Percentiles rank a stretch among this genome's conserved stretches.
Conservation (phyloP, 2,113 vertebrate species). For the Harpagus bidentatus region DNA sequence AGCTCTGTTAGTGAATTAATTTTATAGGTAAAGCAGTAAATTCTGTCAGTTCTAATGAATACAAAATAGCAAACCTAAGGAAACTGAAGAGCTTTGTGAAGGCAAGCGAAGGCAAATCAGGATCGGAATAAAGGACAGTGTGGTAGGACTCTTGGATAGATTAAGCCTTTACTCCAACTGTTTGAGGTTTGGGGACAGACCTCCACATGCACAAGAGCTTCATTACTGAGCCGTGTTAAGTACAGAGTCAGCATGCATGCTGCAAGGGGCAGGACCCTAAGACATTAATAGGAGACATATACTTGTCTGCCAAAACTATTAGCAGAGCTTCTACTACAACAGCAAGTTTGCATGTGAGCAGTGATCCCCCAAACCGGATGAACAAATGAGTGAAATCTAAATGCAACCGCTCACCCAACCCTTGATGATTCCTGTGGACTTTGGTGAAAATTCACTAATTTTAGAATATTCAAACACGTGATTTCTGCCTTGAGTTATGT, state of each 20-base stretch:
- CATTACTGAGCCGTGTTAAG: not conserved
- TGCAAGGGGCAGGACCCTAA: not conserved
- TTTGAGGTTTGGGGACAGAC: not conserved
- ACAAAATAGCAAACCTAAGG: not conserved
- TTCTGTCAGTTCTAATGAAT: not conserved
- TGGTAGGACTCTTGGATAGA: not conserved
- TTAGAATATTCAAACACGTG: not conserved
- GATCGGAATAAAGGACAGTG: not conserved
- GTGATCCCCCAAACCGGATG: not conserved
- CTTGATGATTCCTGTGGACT: not conserved
- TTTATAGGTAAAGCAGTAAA: not conserved
- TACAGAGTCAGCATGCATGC: not conserved
- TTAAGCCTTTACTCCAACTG: not conserved
- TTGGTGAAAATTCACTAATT: not conserved
- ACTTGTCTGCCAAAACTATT: not conserved
- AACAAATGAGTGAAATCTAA: not conserved
- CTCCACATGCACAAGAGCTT: not conserved
- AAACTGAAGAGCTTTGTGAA: constrained; percentile 12
- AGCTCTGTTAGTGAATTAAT: not conserved
- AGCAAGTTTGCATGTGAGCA: not conserved
- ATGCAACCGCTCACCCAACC: not conserved
- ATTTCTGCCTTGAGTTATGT: not conserved
- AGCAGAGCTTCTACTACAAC: not conserved
- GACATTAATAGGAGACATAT: not conserved
- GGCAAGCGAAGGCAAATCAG: not conserved